phyloP scores from a whole-genome alignment of 2,797 vertebrate genomes.

The Phoebastria nigripes region DNA sequence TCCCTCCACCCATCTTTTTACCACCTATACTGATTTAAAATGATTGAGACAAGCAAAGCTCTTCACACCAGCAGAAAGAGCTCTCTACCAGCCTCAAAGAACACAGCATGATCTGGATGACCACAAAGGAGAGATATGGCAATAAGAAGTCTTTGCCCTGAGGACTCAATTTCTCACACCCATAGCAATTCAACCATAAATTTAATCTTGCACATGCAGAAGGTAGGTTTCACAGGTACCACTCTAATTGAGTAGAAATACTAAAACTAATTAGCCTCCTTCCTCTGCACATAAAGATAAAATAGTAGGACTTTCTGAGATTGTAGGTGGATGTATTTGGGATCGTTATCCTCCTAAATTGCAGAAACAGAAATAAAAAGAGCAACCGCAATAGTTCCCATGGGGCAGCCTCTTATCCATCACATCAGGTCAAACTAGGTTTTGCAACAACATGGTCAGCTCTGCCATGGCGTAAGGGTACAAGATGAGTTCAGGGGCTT shows the following conservation, averaged over 20 bases:
- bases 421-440: not conserved
- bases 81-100: not conserved
- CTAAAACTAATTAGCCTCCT: not conserved
- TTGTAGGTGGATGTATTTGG: not conserved
- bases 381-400: not conserved
- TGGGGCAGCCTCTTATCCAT: not conserved
- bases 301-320: not conserved
- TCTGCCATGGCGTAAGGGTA: not conserved
- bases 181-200: not conserved
- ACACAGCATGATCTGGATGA: not conserved
- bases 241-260: not conserved
- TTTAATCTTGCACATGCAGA: not conserved
- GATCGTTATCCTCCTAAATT: not conserved
- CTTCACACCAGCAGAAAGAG: not conserved
- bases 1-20: not conserved
- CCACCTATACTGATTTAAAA: not conserved
- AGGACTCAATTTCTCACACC: not conserved
- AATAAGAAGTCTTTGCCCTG: not conserved
- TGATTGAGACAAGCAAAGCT: not conserved
- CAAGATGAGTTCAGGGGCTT: not conserved
- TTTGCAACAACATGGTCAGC: not conserved
- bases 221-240: accelerated
- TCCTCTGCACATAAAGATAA: not conserved
- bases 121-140: not conserved
- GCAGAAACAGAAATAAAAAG: not conserved